Base-by-base conservation (phyloP, 2,888 invertebrate species). In the Pammene aurita region DNA sequence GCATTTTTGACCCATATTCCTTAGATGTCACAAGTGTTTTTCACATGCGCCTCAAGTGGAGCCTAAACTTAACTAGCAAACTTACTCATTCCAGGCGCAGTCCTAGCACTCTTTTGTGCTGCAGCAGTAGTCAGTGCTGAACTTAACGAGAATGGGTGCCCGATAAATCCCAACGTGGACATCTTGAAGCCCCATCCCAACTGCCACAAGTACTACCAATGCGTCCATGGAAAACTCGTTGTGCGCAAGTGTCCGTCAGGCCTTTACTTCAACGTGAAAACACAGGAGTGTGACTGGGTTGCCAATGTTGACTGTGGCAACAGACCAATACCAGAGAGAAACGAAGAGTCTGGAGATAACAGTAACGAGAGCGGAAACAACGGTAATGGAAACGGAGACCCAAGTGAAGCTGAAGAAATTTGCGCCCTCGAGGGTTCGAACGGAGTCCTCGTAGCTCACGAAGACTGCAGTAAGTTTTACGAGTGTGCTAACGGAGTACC, bases 31-130 rank as follows among this genome's bases (percentile, higher is more conserved):
- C 26, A 26, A 26, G 4, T 26, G 26, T 26, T 26, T 26, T 26
- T 26, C 26, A 26, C 1, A 26, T 26, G 26, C 26, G 1, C 26
- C 26, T 26, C 13, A 26, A n/a, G 14, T 16, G 7, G 4, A 13
- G 7, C 1, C 9, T 10, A 55, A 55, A 57, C 18, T 16, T 41
- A 68, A 68, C 50, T 11, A 38, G 16, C 7, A n/a, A 57, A 9
- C 4, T 56, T 63, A 2, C 16, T 69, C 46, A 68, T 84, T 86
- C 72, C 84, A 89, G 88, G 80, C 72, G 72, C 80, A 74, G 74
- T 78, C 63, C 71, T 83, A 71, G 72, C 78, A 74, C 74, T 87
- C 76, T 79, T 87, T 71, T 84, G 85, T 84, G 85, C 83, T 74
- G 70, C 82, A 66, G 75, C 83, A 74, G 73, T 85, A 70, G 80